These are phyloP conservation scores for Aleiodes alternator DNA, from an alignment of 2,888 invertebrate genomes.

Conservation along the genomic window DNA sequence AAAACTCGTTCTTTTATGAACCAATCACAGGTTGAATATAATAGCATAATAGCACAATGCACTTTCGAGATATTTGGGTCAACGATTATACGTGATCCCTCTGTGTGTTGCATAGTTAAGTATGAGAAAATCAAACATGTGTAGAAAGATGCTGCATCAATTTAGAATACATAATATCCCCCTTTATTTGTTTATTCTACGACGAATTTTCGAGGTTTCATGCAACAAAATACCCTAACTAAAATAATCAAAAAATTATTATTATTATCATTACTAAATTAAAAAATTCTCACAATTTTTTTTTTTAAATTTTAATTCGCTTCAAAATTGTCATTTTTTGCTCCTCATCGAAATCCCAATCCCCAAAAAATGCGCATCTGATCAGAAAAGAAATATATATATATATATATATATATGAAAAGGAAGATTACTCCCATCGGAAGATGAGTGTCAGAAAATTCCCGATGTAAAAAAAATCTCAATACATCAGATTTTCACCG, in stretches of 20 bases:
- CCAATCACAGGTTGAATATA: conserved; percentile 15
- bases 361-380: conserved; percentile 51
- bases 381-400: conserved; percentile 44
- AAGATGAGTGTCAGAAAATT: conserved; percentile 46
- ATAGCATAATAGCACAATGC: background rate
- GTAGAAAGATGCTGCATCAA: conserved; percentile 21
- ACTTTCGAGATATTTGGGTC: conserved; percentile 43
- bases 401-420: background rate
- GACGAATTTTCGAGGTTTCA: too few relatives aligned
- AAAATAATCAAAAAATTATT: too few relatives aligned
- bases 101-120: conserved; percentile 37
- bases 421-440: conserved; percentile 36
- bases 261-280: background rate
- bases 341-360: background rate
- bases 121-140: conserved; percentile 47
- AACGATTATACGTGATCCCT: conserved; percentile 37
- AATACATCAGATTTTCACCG: conserved; percentile 68
- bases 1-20: conserved; percentile 9
- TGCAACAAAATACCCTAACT: too few relatives aligned
- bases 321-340: background rate
- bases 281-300: conserved; percentile 9
- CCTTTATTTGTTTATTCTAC: conserved; percentile 1
- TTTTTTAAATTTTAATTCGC: background rate
- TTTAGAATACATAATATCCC: conserved; percentile 14
- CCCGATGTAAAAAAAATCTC: conserved; percentile 51